Evolutionary conservation across 2,888 invertebrate species (phyloP).

Genomic region (Alitta virens): DNA sequence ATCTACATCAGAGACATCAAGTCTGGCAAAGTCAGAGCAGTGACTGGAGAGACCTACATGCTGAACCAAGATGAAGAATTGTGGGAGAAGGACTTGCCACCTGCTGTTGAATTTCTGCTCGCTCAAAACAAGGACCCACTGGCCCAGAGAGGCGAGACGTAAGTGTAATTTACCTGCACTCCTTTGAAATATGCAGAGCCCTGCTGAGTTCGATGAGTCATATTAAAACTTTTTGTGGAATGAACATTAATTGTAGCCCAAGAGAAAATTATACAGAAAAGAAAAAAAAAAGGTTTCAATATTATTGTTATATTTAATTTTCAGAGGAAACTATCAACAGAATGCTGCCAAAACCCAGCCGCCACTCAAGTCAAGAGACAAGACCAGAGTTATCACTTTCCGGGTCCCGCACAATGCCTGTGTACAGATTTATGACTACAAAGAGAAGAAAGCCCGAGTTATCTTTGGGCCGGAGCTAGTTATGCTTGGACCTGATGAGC

Average conservation of each 20-base stretch:
- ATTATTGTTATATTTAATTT: too few species aligned
- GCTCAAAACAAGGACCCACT: slow-evolving; percentile 54
- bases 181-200: too few species aligned
- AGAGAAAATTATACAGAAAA: too few species aligned
- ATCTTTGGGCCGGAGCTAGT: slow-evolving; percentile 62
- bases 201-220: too few species aligned
- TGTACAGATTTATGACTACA: slow-evolving; percentile 62
- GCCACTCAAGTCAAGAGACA: slow-evolving; percentile 17
- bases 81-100: slow-evolving; percentile 56
- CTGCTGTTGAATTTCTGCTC: slow-evolving; percentile 53
- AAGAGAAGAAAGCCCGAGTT: slow-evolving; percentile 60
- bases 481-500: slow-evolving; percentile 61
- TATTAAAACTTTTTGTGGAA: too few species aligned
- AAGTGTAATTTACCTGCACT: too few species aligned
- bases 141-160: slow-evolving; percentile 57
- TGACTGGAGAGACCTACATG: slow-evolving; percentile 61
- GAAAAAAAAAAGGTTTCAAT: too few species aligned
- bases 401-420: slow-evolving; percentile 61
- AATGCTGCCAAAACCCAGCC: too few species aligned
- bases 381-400: slow-evolving; percentile 52
- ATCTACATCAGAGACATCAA: slow-evolving; percentile 60
- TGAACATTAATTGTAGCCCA: too few species aligned
- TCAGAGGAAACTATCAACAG: too few species aligned
- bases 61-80: slow-evolving; percentile 59
- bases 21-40: slow-evolving; percentile 56